Conservation (phyloP, 1,140 invertebrate genomes). For the Drosophila willistoni region DNA sequence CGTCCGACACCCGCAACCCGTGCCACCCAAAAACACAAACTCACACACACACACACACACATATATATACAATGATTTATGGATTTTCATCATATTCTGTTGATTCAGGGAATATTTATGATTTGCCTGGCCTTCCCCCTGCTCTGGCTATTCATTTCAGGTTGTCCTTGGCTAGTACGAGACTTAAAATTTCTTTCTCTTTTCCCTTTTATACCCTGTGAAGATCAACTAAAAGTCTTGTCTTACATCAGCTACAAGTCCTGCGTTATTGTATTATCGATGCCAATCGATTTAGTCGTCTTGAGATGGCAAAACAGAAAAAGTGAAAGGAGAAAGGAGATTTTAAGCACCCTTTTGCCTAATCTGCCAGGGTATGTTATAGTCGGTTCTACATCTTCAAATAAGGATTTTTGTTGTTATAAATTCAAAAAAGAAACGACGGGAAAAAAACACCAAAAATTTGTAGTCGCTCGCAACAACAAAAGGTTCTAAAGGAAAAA, state of each 20-base stretch:
- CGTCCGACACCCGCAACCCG: neutral
- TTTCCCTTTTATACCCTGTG: constrained; percentile 47
- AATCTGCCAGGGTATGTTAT: neutral
- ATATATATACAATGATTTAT: constrained; percentile 70
- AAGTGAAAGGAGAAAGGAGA: too few species aligned
- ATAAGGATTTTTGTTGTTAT: neutral
- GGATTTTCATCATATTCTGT: constrained; percentile 82
- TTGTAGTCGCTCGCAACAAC: constrained; percentile 27
- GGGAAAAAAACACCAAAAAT: constrained; percentile 47
- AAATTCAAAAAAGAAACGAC: constrained; percentile 30
- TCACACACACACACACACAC: neutral
- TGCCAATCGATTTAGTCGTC: too few species aligned
- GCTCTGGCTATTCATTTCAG: neutral
- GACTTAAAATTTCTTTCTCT: constrained; percentile 41
- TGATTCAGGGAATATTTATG: constrained; percentile 82
- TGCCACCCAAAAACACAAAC: constrained; percentile 23
- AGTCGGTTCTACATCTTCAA: neutral
- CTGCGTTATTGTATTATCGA: too few species aligned
- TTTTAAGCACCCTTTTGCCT: too few species aligned
- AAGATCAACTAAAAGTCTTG: constrained; percentile 30
- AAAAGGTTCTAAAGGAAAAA: constrained; percentile 41
- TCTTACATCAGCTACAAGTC: too few species aligned
- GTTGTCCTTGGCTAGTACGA: constrained; percentile 46
- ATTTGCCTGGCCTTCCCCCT: constrained; percentile 48
- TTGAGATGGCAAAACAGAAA: too few species aligned